Base-by-base conservation (phyloP, 2,113 vertebrate species). In the Mus pahari region DNA sequence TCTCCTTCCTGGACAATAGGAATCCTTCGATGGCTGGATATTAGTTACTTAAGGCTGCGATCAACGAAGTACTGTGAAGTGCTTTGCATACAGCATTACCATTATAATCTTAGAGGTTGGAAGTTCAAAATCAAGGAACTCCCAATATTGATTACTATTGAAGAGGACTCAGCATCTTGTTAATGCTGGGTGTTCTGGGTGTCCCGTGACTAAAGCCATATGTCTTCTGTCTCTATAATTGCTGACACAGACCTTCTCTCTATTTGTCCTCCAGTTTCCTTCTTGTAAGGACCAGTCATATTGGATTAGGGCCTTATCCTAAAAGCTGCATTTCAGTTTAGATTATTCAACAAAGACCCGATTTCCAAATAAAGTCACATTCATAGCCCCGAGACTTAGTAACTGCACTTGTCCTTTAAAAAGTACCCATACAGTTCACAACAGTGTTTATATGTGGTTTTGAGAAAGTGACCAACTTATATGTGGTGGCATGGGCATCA, bases 171-270 rank as follows among this genome's bases (percentile, higher is more conserved):
- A 31, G 7, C 20, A 45, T 68, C 36, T 39, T 33, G 16, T 39
- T 11, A 39, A 4, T 5, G 10, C 9, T 5, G 1, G 10, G 22
- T 17, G 13, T 17, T 31, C 4, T 50, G 62, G 11, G 8, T 58
- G 12, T 24, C 17, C 39, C 17, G 7, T 22, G n/a, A 24, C 24
- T 74, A 28, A 11, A 96, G 6, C 14, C 39, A 1, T 5, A 17
- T 39, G 74, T 1, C 33, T 75, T 62, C 24, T n/a, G 0, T 50
- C 9, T 92, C n/a, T 50, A 17, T 9, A 33, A 45, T 22, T 92
- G n/a, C 82, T 31, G 53, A 55, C 16, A 66, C 3, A 10, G 12
- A 20, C 2, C 3, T 13, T 60, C 26, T 42, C 9, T 73, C 5
- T 48, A 3, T 36, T n/a, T 82, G 33, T 22, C 12, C 17, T 53